Conservation (phyloP, 2,113 vertebrate species). For the Lamprologus lemairii region DNA sequence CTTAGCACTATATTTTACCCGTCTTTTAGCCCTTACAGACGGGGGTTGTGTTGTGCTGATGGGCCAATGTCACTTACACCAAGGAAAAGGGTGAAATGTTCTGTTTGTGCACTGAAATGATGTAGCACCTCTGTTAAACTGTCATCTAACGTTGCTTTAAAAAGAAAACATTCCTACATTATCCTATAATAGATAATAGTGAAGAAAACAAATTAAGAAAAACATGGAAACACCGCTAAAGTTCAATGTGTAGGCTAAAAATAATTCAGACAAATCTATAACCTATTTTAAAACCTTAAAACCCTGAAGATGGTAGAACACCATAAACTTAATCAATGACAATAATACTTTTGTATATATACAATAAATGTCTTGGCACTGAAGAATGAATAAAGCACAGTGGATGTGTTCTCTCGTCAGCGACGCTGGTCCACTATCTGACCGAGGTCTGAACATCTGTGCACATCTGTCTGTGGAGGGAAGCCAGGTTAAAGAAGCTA, state of each 20-base stretch:
- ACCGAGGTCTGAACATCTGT: not conserved
- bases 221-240: not conserved
- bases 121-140: not conserved
- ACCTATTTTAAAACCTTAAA: not conserved
- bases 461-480: not conserved
- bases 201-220: not conserved
- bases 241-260: not conserved
- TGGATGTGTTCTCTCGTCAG: not conserved
- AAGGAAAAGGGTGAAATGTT: not conserved
- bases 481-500: accelerated
- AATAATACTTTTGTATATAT: accelerated
- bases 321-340: not conserved
- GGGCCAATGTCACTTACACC: not conserved
- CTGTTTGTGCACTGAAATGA: not conserved
- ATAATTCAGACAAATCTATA: accelerated
- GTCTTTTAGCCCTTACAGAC: not conserved
- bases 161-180: not conserved
- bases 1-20: accelerated
- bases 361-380: not conserved
- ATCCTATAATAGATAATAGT: not conserved
- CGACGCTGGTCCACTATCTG: not conserved
- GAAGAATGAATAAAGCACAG: not conserved
- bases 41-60: not conserved
- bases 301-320: accelerated
- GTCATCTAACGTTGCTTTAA: not conserved